Base-by-base conservation (phyloP, 2,888 invertebrate species). In the Drosophila meridionalis region DNA sequence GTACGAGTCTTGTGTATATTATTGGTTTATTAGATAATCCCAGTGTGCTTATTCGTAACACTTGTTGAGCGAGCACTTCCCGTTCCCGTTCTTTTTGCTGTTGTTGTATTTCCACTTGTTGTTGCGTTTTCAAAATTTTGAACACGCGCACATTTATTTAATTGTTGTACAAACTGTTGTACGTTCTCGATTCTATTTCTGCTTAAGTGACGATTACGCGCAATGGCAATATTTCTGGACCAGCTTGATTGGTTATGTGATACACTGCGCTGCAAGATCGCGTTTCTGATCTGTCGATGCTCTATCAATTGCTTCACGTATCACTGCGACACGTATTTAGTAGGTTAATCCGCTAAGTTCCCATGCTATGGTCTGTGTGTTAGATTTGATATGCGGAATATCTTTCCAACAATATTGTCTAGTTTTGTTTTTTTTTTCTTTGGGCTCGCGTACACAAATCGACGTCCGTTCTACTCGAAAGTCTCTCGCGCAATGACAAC, bases 11-110 rank as follows among this genome's bases (percentile, higher is more conserved):
- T 32, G n/a, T 60, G 30, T 62, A 36, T 76, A 58, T 62, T 76
- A 83, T 90, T 83, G 75, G 78, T 77, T 83, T 89, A 83, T 87
- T 89, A 90, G 87, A 87, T 88, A 90, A 88, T 88, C 73, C 81
- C 76, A 76, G 77, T 66, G 72, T 28, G 58, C 58, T 45, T 75
- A 66, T 69, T 64, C 73, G 72, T 70, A 74, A 74, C 80, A 87
- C 90, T 87, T 88, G 90, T 90, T 88, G 87, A 81, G 69, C 64
- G 62, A 72, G 77, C 76, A 85, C 81, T 87, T 90, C 80, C 82
- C 85, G 87, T 83, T 69, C 38, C 32, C 70, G 56, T 60, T 42
- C n/a, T n/a, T 43, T 26, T 48, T 72, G 62, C 66, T 69, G 66
- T 11, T 55, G 66, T 55, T 76, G 71, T 80, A 64, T 64, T 75